These are phyloP conservation scores for Halictus rubicundus DNA, from an alignment of 1,140 invertebrate species.

Conservation along the genomic window DNA sequence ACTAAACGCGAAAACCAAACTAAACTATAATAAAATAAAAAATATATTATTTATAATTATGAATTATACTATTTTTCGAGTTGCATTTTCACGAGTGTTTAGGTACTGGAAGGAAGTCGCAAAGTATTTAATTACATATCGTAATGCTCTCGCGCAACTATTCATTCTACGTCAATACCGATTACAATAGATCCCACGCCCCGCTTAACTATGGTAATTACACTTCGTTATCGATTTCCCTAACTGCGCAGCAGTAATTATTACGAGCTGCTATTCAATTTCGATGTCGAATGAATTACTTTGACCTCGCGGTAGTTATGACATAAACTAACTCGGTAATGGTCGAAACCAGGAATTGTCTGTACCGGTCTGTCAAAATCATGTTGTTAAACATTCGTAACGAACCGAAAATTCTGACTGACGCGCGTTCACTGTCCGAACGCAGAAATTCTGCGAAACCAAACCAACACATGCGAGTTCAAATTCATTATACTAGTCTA, in stretches of 20 bases:
- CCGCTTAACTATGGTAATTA: slow-evolving; percentile 29
- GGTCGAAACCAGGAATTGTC: background rate
- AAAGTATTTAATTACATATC: no score
- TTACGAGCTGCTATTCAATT: background rate
- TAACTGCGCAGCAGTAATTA: slow-evolving; percentile 9
- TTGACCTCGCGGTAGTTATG: background rate
- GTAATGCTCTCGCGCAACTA: background rate
- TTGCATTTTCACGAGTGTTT: no score
- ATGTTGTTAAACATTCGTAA: background rate
- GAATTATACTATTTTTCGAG: no score
- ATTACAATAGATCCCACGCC: slow-evolving; percentile 31
- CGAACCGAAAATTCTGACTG: background rate
- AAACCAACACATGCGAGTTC: no score
- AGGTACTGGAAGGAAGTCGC: no score
- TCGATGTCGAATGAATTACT: slow-evolving; percentile 13
- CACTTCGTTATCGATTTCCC: slow-evolving; percentile 13
- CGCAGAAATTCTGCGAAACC: no score
- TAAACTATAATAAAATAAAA: no score
- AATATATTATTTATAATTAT: no score
- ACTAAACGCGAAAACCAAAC: no score
- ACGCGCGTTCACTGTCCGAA: no score
- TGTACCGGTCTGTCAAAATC: no score
- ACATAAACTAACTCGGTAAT: background rate
- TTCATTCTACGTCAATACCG: background rate
- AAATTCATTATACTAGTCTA: no score